Base-by-base conservation (phyloP, 2,113 vertebrate genomes). In the Entomyzon cyanotis region DNA sequence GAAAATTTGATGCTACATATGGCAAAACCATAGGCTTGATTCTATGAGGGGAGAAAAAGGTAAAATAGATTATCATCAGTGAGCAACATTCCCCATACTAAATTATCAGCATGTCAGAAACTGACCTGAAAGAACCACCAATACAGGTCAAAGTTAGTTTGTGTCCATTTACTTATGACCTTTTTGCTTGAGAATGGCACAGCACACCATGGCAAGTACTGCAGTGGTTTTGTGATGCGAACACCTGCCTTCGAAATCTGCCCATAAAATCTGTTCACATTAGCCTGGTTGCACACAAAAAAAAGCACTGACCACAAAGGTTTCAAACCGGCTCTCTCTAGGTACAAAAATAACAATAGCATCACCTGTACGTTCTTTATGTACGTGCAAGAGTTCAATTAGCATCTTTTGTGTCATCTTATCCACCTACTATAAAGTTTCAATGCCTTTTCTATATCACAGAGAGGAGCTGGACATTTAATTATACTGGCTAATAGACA, bases 181-280 rank as follows among this genome's bases (percentile, higher is more conserved):
- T 78, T 91, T 88, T 84, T 8, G 3, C n/a, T 60, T 42, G 23
- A 92, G 80, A 64, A 49, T 46, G 76, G 85, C 93, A 92, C 33
- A 63, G 60, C 24, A 44, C 39, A 77, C 18, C 41, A 47, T 9
- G 25, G 47, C 86, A 90, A 90, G 35, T 64, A 58, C 64, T 84
- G 90, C 76, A 64, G 90, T 71, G 92, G 83, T 89, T 96, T 93
- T 79, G 74, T 73, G 60, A 92, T 89, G 58, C 2, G 44, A 96
- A 96, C 96, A 97, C 96, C 96, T 97, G 95, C 86, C 88, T 84
- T 87, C n/a, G 37, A 94, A 95, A 95, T 92, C 77, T 94, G 83
- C 88, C 94, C 86, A 65, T 81, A 56, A 56, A 93, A 94, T 93
- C 92, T 93, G 94, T 87, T 94, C 92, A 87, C 92, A 78, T 42